Evolutionary conservation across 2,797 vertebrate species (phyloP), one percentile per base, ranked within the genome.

Genomic region (Acridotheres tristis): DNA sequence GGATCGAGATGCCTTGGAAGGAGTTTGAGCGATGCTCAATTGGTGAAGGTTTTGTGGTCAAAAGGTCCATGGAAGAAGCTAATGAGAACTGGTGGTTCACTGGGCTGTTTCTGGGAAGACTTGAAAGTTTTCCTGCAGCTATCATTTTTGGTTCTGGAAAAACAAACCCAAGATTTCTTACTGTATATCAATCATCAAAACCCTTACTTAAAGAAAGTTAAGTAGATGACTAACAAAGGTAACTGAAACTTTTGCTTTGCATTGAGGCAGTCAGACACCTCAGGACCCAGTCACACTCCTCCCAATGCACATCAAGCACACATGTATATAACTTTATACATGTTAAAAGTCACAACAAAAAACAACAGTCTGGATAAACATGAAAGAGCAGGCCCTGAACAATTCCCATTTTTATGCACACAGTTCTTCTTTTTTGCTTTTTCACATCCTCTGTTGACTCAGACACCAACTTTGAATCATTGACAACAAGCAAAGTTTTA

Each of bases 101-200:
- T 9, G 98, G 97, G 82, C 98, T 96, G 25, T 98, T 99, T 98
- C 99, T 98, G 86, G 98, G 98, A 90, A 99, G 98, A 97, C 98
- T 99, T 84, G 99, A 98, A 95, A 99, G 98, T 91, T 99, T 99
- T 95, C 99, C 99, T 30, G 99, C 98, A 53, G 99, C 98, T 98
- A 99, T 99, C 98, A 99, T 99, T 98, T 97, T 99, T 95, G 98
- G 94, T 93, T 98, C 99, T 99, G 96, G 36, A 90, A 86, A 89
- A 87, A 83, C 38, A 71, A 88, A 85, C 32, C 13, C 81, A 93
- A 95, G 89, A 95, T 55, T 78, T 77, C 51, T 66, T 74, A 89
- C 30, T 72, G 47, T 1, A 3, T 36, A 95, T 72, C 82, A 89
- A 69, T 38, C 66, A 78, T 38, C 47, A 92, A 65, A 89, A 23